phyloP scores from a whole-genome alignment of 2,797 vertebrate species.

The Pygocentrus nattereri region DNA sequence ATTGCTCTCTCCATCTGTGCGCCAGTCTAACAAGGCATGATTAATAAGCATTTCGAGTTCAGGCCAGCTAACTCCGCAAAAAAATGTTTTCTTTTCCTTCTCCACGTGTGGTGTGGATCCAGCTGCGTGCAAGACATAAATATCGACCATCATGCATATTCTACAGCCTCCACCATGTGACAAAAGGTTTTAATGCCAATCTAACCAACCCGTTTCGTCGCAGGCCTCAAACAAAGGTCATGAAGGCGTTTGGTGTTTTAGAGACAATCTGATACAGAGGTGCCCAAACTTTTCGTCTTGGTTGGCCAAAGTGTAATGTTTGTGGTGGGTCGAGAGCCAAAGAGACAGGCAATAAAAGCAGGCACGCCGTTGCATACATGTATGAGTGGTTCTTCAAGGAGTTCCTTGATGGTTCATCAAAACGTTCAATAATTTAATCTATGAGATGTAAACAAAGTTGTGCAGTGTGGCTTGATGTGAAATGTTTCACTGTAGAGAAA shows the following conservation, averaged over 20 bases:
- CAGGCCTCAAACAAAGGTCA: slow-evolving; percentile 28
- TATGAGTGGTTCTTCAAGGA: no score
- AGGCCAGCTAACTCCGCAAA: neutral
- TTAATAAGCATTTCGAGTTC: neutral
- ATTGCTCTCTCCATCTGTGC: neutral
- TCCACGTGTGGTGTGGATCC: slow-evolving; percentile 47
- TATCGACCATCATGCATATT: slow-evolving; percentile 54
- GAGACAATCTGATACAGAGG: neutral
- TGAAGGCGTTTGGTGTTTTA: slow-evolving; percentile 32
- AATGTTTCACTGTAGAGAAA: no score
- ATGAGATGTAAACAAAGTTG: no score
- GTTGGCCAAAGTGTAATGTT: no score
- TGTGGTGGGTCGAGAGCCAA: no score
- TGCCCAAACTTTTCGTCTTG: neutral
- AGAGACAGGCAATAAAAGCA: no score
- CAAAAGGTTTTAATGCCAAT: slow-evolving; percentile 29
- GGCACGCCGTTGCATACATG: no score
- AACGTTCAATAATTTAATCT: no score
- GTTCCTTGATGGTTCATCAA: no score
- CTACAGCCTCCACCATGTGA: slow-evolving; percentile 60
- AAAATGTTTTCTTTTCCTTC: slow-evolving; percentile 24
- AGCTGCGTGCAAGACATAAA: slow-evolving; percentile 40
- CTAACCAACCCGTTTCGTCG: neutral
- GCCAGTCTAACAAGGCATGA: neutral
- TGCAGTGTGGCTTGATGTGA: no score